Evolutionary conservation across 2,888 invertebrate species (phyloP).

Genomic region (Amphipoea oculea): DNA sequence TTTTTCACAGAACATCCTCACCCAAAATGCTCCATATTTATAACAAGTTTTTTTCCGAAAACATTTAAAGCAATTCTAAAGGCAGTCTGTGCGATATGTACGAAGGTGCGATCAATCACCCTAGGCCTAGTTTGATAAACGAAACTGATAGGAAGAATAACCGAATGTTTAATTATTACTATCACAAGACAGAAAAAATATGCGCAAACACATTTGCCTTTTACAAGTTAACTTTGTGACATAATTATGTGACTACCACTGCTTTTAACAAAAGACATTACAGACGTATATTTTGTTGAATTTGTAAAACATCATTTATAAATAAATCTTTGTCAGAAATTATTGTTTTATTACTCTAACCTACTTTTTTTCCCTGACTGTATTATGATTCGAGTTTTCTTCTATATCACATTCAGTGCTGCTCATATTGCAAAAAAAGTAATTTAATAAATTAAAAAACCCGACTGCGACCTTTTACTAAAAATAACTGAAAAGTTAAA

Average conservation of each 20-base stretch:
- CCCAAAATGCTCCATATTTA: neutral
- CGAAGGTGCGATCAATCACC: neutral
- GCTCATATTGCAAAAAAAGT: too few species aligned
- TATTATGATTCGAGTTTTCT: too few species aligned
- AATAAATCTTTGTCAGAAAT: constrained; percentile 62
- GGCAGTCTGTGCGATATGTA: too few species aligned
- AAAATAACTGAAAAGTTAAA: too few species aligned
- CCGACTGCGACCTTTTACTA: too few species aligned
- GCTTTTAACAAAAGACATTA: constrained; percentile 44
- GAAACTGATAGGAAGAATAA: neutral
- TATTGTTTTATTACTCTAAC: constrained; percentile 29
- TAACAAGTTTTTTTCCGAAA: neutral
- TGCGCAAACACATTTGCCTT: neutral
- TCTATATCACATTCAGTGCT: too few species aligned
- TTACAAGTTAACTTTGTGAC: neutral
- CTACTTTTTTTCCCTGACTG: neutral
- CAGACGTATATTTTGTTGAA: constrained; percentile 55
- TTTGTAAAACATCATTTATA: constrained; percentile 65
- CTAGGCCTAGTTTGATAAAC: too few species aligned
- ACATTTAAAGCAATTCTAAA: neutral
- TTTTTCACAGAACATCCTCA: neutral
- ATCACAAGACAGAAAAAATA: neutral
- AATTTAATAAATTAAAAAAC: too few species aligned
- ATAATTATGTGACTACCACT: neutral
- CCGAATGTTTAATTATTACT: neutral